Evolutionary conservation across 2,797 vertebrate genomes (phyloP).

Genomic region (Cygnus olor): DNA sequence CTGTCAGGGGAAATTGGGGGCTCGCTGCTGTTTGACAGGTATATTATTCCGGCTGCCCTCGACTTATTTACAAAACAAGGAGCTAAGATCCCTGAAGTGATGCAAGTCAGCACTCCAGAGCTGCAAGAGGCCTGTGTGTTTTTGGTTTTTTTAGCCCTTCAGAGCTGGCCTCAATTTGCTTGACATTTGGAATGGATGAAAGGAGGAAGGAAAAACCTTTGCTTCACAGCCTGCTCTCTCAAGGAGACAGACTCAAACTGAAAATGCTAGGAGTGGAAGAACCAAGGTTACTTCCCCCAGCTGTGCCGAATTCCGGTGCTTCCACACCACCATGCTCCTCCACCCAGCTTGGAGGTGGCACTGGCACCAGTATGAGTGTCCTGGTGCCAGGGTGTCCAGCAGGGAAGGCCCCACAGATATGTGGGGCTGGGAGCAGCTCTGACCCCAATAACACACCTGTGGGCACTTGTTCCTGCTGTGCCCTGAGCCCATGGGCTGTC

Average conservation of each 20-base stretch:
- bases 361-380: accelerated
- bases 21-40: slow-evolving; percentile 71
- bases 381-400: accelerated
- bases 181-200: slow-evolving; percentile 4
- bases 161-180: not conserved
- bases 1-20: slow-evolving; percentile 70
- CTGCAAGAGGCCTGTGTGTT: not conserved
- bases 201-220: not conserved
- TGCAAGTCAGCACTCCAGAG: not conserved
- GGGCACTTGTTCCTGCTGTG: not conserved
- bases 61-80: slow-evolving; percentile 71
- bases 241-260: not conserved
- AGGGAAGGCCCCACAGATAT: not conserved
- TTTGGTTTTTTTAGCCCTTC: not conserved
- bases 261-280: not conserved
- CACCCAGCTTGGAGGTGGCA: accelerated
- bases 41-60: slow-evolving; percentile 72
- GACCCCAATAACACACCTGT: not conserved
- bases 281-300: not conserved
- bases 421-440: not conserved
- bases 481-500: accelerated
- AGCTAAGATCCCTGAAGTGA: not conserved
- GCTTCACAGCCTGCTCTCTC: not conserved
- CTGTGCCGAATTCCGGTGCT: not conserved
- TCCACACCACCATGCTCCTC: not conserved